These are phyloP conservation scores for Temnothorax rugatulus DNA, from an alignment of 2,888 invertebrate genomes.

Conservation along the genomic window DNA sequence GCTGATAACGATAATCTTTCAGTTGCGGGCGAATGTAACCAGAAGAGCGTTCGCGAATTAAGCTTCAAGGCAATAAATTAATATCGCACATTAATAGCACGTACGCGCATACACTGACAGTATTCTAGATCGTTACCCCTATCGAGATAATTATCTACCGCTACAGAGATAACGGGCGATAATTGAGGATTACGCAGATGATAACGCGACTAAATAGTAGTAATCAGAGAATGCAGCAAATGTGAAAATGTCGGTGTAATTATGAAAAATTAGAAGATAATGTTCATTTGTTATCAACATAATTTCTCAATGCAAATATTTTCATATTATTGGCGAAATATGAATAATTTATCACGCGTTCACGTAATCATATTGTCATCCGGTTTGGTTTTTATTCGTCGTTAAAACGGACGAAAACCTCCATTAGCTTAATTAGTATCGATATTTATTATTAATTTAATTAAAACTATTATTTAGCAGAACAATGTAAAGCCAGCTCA, in stretches of 20 bases:
- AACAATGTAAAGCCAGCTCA: background rate
- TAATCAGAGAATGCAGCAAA: background rate
- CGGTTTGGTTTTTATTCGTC: constrained; percentile 5
- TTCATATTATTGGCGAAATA: background rate
- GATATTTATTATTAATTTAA: constrained; percentile 23
- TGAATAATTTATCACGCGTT: background rate
- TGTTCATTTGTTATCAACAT: background rate
- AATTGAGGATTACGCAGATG: background rate
- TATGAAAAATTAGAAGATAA: background rate
- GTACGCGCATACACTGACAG: too few species aligned
- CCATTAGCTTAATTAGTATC: constrained; percentile 25
- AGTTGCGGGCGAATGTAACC: background rate
- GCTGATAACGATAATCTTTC: background rate
- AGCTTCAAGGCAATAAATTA: background rate
- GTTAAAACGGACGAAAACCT: background rate
- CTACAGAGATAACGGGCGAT: background rate
- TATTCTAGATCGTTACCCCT: constrained; percentile 2
- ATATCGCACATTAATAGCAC: background rate
- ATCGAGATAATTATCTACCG: constrained; percentile 15
- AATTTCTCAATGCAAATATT: constrained; percentile 26
- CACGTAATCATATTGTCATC: background rate
- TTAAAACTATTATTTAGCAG: background rate
- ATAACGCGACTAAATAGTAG: background rate
- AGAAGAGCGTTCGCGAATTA: background rate
- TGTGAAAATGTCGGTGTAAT: background rate